Conservation (phyloP, 2,888 invertebrate species). For the Cybosia mesomella region DNA sequence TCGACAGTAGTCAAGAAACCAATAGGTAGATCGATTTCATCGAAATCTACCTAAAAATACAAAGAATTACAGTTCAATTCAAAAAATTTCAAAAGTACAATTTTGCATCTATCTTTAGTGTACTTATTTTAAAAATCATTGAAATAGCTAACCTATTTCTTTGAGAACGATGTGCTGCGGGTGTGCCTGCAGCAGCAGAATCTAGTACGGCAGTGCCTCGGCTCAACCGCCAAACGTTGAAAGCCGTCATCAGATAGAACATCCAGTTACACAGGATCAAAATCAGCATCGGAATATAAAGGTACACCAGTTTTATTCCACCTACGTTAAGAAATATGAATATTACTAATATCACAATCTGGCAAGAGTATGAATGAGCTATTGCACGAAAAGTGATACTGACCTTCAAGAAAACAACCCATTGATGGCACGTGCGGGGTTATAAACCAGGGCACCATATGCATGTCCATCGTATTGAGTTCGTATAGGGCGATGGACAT, state of each 20-base stretch:
- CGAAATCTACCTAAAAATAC: too few relatives aligned
- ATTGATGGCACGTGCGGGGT: slow-evolving; percentile 61
- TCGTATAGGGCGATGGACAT: slow-evolving; percentile 61
- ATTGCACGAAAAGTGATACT: slow-evolving; percentile 10
- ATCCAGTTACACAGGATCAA: slow-evolving; percentile 74
- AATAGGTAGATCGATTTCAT: too few relatives aligned
- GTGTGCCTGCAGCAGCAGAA: slow-evolving; percentile 69
- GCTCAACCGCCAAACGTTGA: slow-evolving; percentile 76
- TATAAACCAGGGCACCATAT: slow-evolving; percentile 67
- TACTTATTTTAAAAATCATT: background rate
- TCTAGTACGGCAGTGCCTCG: slow-evolving; percentile 70
- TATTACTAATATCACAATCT: background rate
- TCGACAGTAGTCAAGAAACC: too few relatives aligned
- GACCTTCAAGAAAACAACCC: slow-evolving; percentile 75
- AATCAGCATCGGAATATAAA: slow-evolving; percentile 77
- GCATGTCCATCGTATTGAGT: slow-evolving; percentile 58
- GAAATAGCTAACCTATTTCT: slow-evolving; percentile 60
- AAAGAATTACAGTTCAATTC: too few relatives aligned
- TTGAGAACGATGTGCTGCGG: slow-evolving; percentile 70
- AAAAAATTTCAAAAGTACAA: too few relatives aligned
- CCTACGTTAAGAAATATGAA: slow-evolving; percentile 50
- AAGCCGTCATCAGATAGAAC: slow-evolving; percentile 78
- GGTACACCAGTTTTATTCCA: slow-evolving; percentile 70
- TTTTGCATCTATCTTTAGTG: background rate
- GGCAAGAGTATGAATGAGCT: too few relatives aligned